Conservation (phyloP, 2,888 invertebrate species). For the Anorthoa munda region DNA sequence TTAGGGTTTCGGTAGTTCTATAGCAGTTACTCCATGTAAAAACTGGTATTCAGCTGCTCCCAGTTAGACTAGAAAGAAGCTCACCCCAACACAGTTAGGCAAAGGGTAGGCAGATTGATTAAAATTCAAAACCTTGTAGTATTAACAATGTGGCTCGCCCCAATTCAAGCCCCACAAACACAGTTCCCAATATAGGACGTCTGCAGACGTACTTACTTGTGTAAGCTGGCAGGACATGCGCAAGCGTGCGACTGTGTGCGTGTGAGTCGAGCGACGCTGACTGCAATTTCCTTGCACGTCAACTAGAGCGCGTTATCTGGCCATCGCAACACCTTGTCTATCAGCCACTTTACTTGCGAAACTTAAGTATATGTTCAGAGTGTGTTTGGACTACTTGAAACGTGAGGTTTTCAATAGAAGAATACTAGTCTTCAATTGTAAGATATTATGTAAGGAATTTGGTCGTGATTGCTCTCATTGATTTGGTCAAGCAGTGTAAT, state of each 20-base stretch:
- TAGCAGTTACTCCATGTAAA: neutral
- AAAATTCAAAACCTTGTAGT: neutral
- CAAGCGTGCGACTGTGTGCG: slow-evolving; percentile 40
- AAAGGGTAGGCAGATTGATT: neutral
- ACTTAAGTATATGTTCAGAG: slow-evolving; percentile 30
- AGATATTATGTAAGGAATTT: neutral
- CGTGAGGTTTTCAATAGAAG: neutral
- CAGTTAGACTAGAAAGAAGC: too few species aligned
- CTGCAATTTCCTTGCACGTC: slow-evolving; percentile 70
- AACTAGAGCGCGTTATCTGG: slow-evolving; percentile 56
- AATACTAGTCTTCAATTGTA: neutral
- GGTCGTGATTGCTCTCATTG: neutral
- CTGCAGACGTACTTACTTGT: slow-evolving; percentile 10
- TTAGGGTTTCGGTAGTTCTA: too few species aligned
- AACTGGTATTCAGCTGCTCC: neutral
- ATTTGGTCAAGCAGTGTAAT: too few species aligned
- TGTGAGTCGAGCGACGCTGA: slow-evolving; percentile 48
- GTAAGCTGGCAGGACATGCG: slow-evolving; percentile 12
- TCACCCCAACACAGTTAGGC: neutral
- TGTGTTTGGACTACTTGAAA: slow-evolving; percentile 39
- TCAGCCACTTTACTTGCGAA: slow-evolving; percentile 38
- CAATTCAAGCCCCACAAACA: slow-evolving; percentile 51
- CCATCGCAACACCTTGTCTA: slow-evolving; percentile 65
- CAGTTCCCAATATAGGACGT: slow-evolving; percentile 44
- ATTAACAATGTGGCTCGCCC: slow-evolving; percentile 14